phyloP scores from a whole-genome alignment of 1,140 invertebrate species.

The Armadillidium nasatum region DNA sequence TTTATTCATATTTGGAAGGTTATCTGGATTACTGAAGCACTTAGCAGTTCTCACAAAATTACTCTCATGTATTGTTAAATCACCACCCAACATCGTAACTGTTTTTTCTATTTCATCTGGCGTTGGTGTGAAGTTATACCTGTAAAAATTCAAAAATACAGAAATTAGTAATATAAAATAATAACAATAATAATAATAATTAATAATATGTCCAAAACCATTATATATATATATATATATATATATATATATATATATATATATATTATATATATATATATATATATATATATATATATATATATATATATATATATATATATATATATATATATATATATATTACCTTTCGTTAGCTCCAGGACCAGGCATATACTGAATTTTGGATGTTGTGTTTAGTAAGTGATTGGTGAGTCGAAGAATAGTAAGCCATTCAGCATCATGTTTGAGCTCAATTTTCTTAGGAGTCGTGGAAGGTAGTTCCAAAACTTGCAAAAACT shows the following conservation, averaged over 20 bases:
- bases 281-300: slow-evolving; percentile 3
- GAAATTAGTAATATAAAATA: no score
- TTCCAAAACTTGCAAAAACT: slow-evolving; percentile 49
- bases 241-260: no score
- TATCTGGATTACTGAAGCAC: slow-evolving; percentile 1
- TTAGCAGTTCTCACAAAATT: slow-evolving; percentile 38
- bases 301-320: not conserved
- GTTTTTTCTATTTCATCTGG: slow-evolving; percentile 38
- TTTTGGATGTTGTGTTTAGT: slow-evolving; percentile 63
- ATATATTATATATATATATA: no score
- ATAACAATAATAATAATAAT: slow-evolving; percentile 19
- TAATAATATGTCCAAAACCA: not conserved
- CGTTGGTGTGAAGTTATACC: slow-evolving; percentile 41
- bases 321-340: not conserved
- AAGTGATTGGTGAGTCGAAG: slow-evolving; percentile 84
- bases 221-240: no score
- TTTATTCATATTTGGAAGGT: not conserved
- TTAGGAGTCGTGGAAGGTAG: slow-evolving; percentile 38
- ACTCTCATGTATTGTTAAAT: slow-evolving; percentile 32
- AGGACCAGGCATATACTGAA: slow-evolving; percentile 74
- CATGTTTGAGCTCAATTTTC: slow-evolving; percentile 65
- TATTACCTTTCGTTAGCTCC: slow-evolving; percentile 61
- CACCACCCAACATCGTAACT: slow-evolving; percentile 27
- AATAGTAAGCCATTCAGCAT: slow-evolving; percentile 90
- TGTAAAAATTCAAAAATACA: no score